Conservation (phyloP, 37 sponge, comb jelly and placozoan genomes). For the Amphimedon queenslandica region DNA sequence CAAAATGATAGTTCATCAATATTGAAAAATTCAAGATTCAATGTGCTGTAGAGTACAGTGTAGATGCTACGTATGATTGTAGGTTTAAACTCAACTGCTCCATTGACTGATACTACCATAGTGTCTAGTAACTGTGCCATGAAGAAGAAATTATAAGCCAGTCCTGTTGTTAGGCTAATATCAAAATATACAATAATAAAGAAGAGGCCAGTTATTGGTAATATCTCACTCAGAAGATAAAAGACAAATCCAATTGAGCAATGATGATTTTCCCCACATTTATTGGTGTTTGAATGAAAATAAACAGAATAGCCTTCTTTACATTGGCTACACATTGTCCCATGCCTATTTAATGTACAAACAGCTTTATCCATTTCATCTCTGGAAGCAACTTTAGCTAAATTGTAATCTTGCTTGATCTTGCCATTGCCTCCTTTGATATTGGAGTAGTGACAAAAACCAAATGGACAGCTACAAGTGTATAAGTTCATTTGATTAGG, state of each 20-base stretch:
- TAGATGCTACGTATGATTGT: not conserved
- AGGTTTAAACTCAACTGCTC: not conserved
- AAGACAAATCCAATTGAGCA: not conserved
- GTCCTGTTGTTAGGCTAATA: not conserved
- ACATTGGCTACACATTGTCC: not conserved
- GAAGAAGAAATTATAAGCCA: not conserved
- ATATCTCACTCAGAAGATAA: not conserved
- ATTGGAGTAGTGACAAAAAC: not conserved
- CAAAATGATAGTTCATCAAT: not conserved
- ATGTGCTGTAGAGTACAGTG: not conserved
- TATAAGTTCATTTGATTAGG: not conserved
- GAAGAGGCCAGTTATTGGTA: not conserved
- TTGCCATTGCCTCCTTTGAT: not conserved
- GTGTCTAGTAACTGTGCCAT: not conserved
- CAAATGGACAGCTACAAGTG: not conserved
- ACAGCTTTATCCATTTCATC: not conserved
- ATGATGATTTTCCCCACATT: not conserved
- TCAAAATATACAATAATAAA: not conserved
- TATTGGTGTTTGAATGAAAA: not conserved
- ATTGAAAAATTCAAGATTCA: not conserved
- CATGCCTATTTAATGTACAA: not conserved
- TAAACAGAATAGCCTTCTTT: not conserved
- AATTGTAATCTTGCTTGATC: not conserved
- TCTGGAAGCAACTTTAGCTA: not conserved
- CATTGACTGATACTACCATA: not conserved